Conservation (phyloP, 1,140 invertebrate species). For the Dreissena polymorpha region DNA sequence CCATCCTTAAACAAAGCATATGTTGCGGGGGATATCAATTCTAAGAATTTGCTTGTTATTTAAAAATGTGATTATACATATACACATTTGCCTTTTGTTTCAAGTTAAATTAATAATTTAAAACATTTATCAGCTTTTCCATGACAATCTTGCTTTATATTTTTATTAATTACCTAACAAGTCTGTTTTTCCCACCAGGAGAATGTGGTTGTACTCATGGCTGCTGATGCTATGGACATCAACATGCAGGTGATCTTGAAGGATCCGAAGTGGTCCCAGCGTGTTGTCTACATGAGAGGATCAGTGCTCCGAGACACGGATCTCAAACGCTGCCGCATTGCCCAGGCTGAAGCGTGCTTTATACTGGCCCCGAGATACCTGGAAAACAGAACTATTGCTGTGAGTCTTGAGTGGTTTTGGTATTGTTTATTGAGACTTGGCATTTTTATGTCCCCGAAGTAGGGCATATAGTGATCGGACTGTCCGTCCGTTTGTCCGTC, state of each 20-base stretch:
- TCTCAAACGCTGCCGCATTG: slow-evolving; percentile 87
- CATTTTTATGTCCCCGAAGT: too few relatives aligned
- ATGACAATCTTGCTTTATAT: background rate
- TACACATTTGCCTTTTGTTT: too few relatives aligned
- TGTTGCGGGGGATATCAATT: too few relatives aligned
- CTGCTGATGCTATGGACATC: slow-evolving; percentile 97
- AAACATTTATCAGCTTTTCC: background rate
- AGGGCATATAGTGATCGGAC: too few relatives aligned
- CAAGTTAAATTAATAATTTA: background rate
- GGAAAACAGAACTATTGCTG: slow-evolving; percentile 95
- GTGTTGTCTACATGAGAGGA: slow-evolving; percentile 98
- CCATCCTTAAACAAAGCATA: too few relatives aligned
- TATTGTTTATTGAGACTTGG: too few relatives aligned
- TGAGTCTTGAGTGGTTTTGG: slow-evolving; percentile 78
- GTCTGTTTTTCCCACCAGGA: slow-evolving; percentile 83
- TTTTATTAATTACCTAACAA: background rate
- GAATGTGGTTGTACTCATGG: slow-evolving; percentile 96
- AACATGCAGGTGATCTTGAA: slow-evolving; percentile 98
- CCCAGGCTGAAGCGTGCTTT: slow-evolving; percentile 96
- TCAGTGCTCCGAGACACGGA: slow-evolving; percentile 97
- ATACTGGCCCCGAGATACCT: slow-evolving; percentile 96
- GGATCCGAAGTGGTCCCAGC: slow-evolving; percentile 98
- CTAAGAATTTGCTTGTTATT: too few relatives aligned
- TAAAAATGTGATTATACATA: too few relatives aligned
- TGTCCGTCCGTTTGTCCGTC: too few relatives aligned